phyloP scores from a whole-genome alignment of 1,140 invertebrate species.

The Drosophila virilis region DNA sequence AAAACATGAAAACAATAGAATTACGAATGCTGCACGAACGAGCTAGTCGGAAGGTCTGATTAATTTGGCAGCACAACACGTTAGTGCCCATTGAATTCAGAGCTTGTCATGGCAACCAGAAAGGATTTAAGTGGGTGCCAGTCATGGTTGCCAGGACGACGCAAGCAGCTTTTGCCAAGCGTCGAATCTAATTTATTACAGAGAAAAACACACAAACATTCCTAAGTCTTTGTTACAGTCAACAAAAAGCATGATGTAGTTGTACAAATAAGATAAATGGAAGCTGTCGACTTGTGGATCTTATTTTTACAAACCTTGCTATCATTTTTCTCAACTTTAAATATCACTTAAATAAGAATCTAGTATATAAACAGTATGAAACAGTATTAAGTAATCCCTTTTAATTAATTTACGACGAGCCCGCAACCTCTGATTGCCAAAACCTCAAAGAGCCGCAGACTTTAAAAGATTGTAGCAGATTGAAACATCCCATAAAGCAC shows the following conservation, averaged over 20 bases:
- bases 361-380: no score
- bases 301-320: no score
- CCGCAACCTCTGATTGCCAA: no score
- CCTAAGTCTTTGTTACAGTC: conserved; percentile 29
- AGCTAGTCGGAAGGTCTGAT: conserved; percentile 28
- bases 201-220: conserved; percentile 11
- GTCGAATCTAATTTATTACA: conserved; percentile 26
- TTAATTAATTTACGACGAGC: no score
- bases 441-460: no score
- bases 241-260: background rate
- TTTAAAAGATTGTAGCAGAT: no score
- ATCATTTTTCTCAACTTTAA: no score
- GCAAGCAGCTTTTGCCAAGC: conserved; percentile 24
- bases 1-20: conserved; percentile 37
- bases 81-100: conserved; percentile 21
- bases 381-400: no score
- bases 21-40: conserved; percentile 10
- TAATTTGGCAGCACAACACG: conserved; percentile 36
- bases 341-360: no score
- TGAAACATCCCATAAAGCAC: no score
- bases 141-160: conserved; percentile 19
- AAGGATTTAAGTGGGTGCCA: conserved; percentile 40
- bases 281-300: no score
- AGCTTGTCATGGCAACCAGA: conserved; percentile 23
- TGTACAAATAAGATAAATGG: background rate